Evolutionary conservation across 2,113 vertebrate genomes (phyloP), one percentile per base, ranked within the genome.

Genomic region (Ptilonorhynchus violaceus): DNA sequence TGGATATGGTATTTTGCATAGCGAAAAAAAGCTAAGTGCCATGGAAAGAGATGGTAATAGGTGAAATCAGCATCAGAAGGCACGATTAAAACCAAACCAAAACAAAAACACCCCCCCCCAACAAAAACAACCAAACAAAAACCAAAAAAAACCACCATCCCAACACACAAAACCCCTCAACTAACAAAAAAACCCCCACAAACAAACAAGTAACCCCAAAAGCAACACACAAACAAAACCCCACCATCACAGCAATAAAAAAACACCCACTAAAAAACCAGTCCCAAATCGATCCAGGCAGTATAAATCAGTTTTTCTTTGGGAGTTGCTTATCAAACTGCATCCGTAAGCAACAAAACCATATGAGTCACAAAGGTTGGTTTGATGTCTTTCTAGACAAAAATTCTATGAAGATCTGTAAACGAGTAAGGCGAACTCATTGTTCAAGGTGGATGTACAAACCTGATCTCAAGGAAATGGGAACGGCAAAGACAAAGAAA

Each of bases 281-380:
- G 27, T 41, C 25, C 35, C 9, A 64, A 49, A 49, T 20, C 0
- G 1, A 75, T 6, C 6, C 7, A 39, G 4, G 3, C 20, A 35
- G 2, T 31, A 66, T 31, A 37, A 46, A 78, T 31, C 14, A 41
- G 2, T 31, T 73, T 87, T 87, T 22, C 22, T 89, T 35, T 35
- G 21, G 30, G 27, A 73, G 3, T 4, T 50, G 4, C 33, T 55
- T 76, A 37, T 19, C 7, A 46, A 53, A 73, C 10, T 56, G 70
- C 1, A 0, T 17, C 28, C 3, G 0, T 28, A 70, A 59, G 10
- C 5, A 47, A 39, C 10, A 53, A 74, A 89, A 59, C 2, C 1
- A 6, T 4, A 49, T 0, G 0, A 69, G 6, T 5, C 7, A 15
- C 11, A 37, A 22, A 31, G 15, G 15, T 31, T 60, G 33, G 15